Percentiles rank a stretch among this genome's conserved stretches.
phyloP scores from a whole-genome alignment of 2,888 invertebrate species.

The Stenotaenia linearis region DNA sequence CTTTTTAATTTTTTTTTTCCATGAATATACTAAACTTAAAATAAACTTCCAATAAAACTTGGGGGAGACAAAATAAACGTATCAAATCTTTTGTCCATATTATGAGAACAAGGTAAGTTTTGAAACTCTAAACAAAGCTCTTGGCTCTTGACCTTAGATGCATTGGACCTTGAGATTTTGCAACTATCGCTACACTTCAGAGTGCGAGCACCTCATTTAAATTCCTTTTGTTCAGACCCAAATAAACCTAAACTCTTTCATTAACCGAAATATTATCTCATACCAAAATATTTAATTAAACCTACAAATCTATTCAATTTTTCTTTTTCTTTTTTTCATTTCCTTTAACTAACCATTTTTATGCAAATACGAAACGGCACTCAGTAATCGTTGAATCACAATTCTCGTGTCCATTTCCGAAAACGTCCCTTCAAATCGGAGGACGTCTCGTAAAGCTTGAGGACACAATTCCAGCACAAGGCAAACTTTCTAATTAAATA shows the following conservation, averaged over 20 bases:
- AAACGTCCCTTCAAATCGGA: conserved; percentile 39
- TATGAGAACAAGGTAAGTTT: neutral
- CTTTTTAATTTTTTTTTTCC: no score
- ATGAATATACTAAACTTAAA: no score
- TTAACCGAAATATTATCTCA: no score
- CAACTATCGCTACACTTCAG: neutral
- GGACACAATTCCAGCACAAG: conserved; percentile 55
- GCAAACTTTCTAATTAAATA: conserved; percentile 50
- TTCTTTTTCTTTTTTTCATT: neutral
- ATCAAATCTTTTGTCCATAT: no score
- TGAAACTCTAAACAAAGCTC: neutral
- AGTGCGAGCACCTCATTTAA: no score
- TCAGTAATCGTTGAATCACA: conserved; percentile 27
- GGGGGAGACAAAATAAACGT: no score
- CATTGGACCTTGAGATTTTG: neutral
- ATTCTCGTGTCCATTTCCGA: conserved; percentile 21
- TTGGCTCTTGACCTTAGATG: neutral
- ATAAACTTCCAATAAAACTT: no score
- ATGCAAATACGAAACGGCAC: conserved; percentile 30
- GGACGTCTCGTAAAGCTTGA: conserved; percentile 50
- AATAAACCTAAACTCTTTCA: no score
- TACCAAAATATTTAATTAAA: no score
- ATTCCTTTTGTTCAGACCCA: no score
- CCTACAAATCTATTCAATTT: no score
- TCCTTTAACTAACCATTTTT: conserved; percentile 27